Conservation (phyloP, 2,113 vertebrate genomes). For the Kryptolebias marmoratus region DNA sequence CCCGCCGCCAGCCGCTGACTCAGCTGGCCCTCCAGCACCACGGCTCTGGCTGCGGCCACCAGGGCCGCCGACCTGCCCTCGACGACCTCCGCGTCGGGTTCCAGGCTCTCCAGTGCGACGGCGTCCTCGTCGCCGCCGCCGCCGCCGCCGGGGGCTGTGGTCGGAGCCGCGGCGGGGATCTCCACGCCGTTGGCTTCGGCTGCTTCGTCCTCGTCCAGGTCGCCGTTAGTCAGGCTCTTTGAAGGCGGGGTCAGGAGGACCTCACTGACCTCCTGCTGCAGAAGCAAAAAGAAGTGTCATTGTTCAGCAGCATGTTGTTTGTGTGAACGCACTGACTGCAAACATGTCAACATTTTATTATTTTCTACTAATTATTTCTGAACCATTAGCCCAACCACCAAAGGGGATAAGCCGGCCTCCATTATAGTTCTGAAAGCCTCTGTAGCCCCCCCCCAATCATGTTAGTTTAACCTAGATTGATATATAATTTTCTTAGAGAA, state of each 20-base stretch:
- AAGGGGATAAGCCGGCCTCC: too few species aligned
- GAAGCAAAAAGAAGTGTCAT: slow-evolving; percentile 37
- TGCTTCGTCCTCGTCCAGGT: slow-evolving; percentile 54
- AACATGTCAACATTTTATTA: background rate
- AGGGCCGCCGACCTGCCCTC: slow-evolving; percentile 56
- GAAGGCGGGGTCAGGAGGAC: slow-evolving; percentile 61
- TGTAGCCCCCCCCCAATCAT: too few species aligned
- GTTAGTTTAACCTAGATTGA: too few species aligned
- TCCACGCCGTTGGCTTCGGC: slow-evolving; percentile 50
- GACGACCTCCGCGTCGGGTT: background rate
- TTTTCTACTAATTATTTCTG: too few species aligned
- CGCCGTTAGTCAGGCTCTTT: slow-evolving; percentile 68
- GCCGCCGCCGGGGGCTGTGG: slow-evolving; percentile 2
- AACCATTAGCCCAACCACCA: too few species aligned
- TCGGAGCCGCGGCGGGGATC: slow-evolving; percentile 23
- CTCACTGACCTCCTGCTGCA: slow-evolving; percentile 76
- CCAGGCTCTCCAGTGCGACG: slow-evolving; percentile 35
- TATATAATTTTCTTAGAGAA: too few species aligned
- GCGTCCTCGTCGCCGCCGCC: background rate
- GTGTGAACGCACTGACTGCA: background rate
- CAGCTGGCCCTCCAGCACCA: slow-evolving; percentile 77
- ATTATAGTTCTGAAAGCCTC: too few species aligned
- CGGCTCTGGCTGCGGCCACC: slow-evolving; percentile 55
- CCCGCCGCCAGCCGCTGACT: slow-evolving; percentile 86
- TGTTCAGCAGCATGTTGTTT: background rate